Evolutionary conservation across 2,797 vertebrate genomes (phyloP).

Genomic region (Acanthopagrus latus): DNA sequence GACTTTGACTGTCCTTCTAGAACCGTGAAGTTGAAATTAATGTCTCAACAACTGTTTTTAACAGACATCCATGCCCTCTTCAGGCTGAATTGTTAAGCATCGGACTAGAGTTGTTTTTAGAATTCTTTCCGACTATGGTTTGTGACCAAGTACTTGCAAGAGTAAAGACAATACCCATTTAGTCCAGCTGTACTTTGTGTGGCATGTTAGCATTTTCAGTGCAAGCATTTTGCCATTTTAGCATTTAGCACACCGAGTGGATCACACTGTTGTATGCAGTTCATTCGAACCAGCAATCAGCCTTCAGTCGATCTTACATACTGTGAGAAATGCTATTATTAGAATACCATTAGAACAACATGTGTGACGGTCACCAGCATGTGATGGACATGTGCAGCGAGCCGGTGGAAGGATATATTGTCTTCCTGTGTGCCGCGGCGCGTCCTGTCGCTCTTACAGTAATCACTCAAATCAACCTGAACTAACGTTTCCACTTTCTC

Average conservation of each 20-base stretch:
- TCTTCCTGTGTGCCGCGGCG: conserved; percentile 12
- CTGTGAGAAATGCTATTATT: background rate
- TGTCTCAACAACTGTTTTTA: background rate
- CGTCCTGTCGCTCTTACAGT: conserved; percentile 36
- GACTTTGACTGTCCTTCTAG: background rate
- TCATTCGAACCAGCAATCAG: too few relatives aligned
- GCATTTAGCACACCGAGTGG: background rate
- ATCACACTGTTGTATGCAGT: background rate
- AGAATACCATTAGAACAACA: background rate
- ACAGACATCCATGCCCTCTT: background rate
- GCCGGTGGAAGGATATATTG: background rate
- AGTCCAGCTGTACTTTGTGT: background rate
- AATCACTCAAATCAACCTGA: conserved; percentile 63
- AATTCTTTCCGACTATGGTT: too few relatives aligned
- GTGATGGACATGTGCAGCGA: conserved; percentile 9
- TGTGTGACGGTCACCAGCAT: conserved; percentile 28
- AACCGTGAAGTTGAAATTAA: background rate
- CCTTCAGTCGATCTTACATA: background rate
- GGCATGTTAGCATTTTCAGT: background rate
- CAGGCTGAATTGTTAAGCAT: background rate
- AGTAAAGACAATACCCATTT: background rate
- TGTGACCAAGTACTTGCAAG: background rate
- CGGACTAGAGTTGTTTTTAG: too few relatives aligned
- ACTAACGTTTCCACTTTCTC: conserved; percentile 55
- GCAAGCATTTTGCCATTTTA: background rate